Conservation (phyloP, 2,888 invertebrate genomes). For the Xestia rhomboidea region DNA sequence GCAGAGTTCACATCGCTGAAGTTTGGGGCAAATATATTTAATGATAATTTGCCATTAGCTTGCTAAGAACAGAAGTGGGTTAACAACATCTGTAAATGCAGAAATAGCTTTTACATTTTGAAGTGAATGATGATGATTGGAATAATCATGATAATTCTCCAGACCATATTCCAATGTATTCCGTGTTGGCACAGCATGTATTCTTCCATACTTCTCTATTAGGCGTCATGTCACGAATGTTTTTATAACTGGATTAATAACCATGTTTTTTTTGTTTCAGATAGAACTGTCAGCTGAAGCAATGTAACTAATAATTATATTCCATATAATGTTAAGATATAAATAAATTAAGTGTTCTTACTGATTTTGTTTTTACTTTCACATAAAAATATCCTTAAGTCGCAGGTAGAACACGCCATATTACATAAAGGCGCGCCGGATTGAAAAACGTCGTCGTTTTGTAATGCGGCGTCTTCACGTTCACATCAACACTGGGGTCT, state of each 20-base stretch:
- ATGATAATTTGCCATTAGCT: too few species aligned
- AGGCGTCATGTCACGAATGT: not conserved
- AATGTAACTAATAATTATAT: constrained; percentile 48
- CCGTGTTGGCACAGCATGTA: not conserved
- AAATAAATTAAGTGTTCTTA: constrained; percentile 73
- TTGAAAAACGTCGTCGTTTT: too few species aligned
- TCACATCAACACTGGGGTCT: too few species aligned
- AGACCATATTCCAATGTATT: not conserved
- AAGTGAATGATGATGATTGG: not conserved
- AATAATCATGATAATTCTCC: not conserved
- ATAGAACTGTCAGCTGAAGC: constrained; percentile 44
- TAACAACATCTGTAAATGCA: not conserved
- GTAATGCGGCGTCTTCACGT: too few species aligned
- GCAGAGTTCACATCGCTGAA: too few species aligned
- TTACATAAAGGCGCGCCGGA: too few species aligned
- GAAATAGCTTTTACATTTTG: not conserved
- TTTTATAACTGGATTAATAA: not conserved
- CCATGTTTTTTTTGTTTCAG: constrained; percentile 65
- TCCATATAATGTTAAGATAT: constrained; percentile 71
- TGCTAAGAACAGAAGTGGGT: too few species aligned
- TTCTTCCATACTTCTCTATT: not conserved
- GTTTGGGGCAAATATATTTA: too few species aligned
- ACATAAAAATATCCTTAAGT: not conserved
- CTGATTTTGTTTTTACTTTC: constrained; percentile 8
- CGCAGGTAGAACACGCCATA: too few species aligned